Evolutionary conservation across 2,797 vertebrate genomes (phyloP), one percentile per base, ranked within the genome.

Genomic region (Megaceryle alcyon): DNA sequence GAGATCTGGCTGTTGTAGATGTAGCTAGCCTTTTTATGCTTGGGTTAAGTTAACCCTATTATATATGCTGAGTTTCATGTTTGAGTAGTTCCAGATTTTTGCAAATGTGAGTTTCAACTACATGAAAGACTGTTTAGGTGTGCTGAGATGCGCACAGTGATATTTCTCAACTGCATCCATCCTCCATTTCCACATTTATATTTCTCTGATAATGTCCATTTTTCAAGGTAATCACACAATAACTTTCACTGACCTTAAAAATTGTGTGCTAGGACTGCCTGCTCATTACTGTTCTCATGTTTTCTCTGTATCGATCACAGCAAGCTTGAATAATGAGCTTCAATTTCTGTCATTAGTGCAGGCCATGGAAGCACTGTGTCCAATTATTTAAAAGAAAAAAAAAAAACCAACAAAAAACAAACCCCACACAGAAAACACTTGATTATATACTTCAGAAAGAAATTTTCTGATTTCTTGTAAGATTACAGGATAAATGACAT

Each of bases 251-350:
- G 71, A 75, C 81, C 78, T 94, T 87, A 95, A 94, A 85, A 88
- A 49, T 18, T 53, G 22, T 71, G 31, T 64, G 48, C 53, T 79
- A 72, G 66, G 43, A 68, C 39, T 91, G 88, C 70, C 31, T 51
- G 59, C 66, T 86, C 59, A 39, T 90, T 73, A n/a, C 69, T 28
- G 51, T 83, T 41, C 56, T 86, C 3, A 1, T 95, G 56, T 92
- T 94, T 86, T 82, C 68, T 82, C 56, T 92, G 16, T 86, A 93
- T 91, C 82, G 92, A 95, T 92, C 78, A 69, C 81, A 93, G 57
- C 78, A 77, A 31, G 41, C 63, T 82, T 63, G 56, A 90, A 88
- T 92, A 95, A 94, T 77, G 64, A 95, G 53, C 53, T 88, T 92
- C 73, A 86, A 63, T 88, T 90, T 95, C 37, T 91, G 60, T 86